A percentile compares a stretch with the other conserved stretches of the same genome.
These are phyloP conservation scores for Tuberolachnus salignus DNA, from an alignment of 2,888 invertebrate genomes.

Conservation along the genomic window DNA sequence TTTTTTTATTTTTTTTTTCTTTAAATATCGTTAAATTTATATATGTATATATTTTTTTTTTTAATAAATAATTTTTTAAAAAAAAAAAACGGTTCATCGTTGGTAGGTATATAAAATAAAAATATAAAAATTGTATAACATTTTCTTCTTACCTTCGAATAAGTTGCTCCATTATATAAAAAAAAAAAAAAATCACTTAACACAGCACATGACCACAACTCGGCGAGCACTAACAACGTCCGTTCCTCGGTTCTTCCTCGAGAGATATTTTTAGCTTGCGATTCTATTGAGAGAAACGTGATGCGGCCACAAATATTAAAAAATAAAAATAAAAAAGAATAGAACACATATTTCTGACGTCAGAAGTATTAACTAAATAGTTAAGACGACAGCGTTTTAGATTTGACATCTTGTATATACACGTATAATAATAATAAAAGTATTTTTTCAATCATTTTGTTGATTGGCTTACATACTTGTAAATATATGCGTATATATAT, in stretches of 20 bases:
- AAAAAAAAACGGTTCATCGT: neutral
- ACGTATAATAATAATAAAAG: neutral
- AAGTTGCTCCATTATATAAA: slow-evolving; percentile 48
- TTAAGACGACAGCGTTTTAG: slow-evolving; percentile 34
- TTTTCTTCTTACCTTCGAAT: slow-evolving; percentile 42
- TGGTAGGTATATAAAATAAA: neutral
- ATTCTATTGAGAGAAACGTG: slow-evolving; percentile 55
- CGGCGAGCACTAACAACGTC: slow-evolving; percentile 53
- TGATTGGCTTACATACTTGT: slow-evolving; percentile 16
- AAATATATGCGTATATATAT: slow-evolving; percentile 12
- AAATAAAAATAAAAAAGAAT: slow-evolving; percentile 42
- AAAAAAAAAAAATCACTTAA: slow-evolving; percentile 50
- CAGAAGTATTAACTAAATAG: slow-evolving; percentile 44
- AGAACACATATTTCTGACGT: slow-evolving; percentile 52
- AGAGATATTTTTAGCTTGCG: slow-evolving; percentile 52
- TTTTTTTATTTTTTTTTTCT: too few species aligned
- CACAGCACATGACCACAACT: slow-evolving; percentile 56
- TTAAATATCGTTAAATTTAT: too few species aligned
- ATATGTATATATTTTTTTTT: too few species aligned
- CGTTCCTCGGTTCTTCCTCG: slow-evolving; percentile 35
- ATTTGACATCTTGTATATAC: slow-evolving; percentile 27
- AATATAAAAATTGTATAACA: too few species aligned
- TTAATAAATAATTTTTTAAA: neutral
- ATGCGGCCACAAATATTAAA: slow-evolving; percentile 53
- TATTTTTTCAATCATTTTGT: slow-evolving; percentile 34